Evolutionary conservation across 1,140 invertebrate species (phyloP).

Genomic region (Heliconius nattereri): DNA sequence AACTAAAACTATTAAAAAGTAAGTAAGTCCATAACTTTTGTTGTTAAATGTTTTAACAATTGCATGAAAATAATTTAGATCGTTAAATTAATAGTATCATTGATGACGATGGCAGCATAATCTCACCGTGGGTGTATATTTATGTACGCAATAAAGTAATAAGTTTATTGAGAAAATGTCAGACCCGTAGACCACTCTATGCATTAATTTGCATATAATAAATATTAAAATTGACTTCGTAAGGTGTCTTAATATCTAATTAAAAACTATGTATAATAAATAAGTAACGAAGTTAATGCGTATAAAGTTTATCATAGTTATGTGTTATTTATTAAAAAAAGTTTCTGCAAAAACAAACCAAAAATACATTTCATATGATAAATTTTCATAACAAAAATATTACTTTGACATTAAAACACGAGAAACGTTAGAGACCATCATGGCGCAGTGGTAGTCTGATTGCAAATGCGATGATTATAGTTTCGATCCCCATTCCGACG

Average conservation of each 20-base stretch:
- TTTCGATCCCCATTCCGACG: too few species aligned
- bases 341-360: too few species aligned
- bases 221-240: not conserved
- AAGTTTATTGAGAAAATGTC: constrained; percentile 26
- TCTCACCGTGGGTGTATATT: constrained; percentile 26
- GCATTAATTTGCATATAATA: constrained; percentile 32
- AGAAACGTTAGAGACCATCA: too few species aligned
- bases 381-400: too few species aligned
- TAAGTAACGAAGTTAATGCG: too few species aligned
- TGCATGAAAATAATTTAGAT: constrained; percentile 17
- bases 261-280: not conserved
- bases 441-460: too few species aligned
- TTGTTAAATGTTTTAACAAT: not conserved
- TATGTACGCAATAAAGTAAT: constrained; percentile 31
- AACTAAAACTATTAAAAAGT: not conserved
- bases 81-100: constrained; percentile 19
- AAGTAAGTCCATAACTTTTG: not conserved
- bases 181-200: not conserved
- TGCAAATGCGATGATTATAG: too few species aligned
- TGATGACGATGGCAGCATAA: constrained; percentile 15
- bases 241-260: not conserved
- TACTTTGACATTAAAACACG: too few species aligned
- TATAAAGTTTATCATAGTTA: too few species aligned
- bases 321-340: too few species aligned
- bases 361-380: too few species aligned